Percentiles rank a stretch among this genome's conserved stretches.
phyloP scores from a whole-genome alignment of 2,888 invertebrate genomes.

The Temnothorax rugatulus region DNA sequence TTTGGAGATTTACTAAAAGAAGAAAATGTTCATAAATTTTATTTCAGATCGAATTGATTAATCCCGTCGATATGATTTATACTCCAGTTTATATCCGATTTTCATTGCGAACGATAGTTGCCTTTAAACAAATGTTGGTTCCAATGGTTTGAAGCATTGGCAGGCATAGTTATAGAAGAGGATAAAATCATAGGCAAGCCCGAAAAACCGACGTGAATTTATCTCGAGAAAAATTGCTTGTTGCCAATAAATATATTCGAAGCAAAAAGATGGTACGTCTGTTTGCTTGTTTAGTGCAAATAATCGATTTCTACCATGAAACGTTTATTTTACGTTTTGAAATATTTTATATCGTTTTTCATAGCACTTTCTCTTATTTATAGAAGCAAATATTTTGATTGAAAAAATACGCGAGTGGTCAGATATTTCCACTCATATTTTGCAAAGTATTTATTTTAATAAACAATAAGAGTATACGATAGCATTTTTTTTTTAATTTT shows the following conservation, averaged over 20 bases:
- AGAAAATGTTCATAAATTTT: background rate
- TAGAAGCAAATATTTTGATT: background rate
- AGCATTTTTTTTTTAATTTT: background rate
- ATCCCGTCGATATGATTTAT: constrained; percentile 3
- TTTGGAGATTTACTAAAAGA: background rate
- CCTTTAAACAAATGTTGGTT: constrained; percentile 7
- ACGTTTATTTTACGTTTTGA: background rate
- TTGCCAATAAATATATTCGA: constrained; percentile 22
- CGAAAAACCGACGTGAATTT: constrained; percentile 29
- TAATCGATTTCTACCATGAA: background rate
- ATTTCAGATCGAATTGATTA: background rate
- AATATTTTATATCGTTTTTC: constrained; percentile 5
- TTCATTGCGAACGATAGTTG: constrained; percentile 21
- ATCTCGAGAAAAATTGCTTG: constrained; percentile 23
- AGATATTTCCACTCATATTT: background rate
- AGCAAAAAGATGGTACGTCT: background rate
- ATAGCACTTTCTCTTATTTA: constrained; percentile 2
- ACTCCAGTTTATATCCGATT: constrained; percentile 11
- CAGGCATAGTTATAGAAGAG: background rate
- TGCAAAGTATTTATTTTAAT: background rate
- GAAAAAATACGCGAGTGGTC: background rate
- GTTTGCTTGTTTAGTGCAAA: background rate
- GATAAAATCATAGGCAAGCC: background rate
- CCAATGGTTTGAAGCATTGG: constrained; percentile 22
- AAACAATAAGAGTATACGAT: background rate